Evolutionary conservation across 1,140 invertebrate species (phyloP).

Genomic region (Archivesica marissinica): DNA sequence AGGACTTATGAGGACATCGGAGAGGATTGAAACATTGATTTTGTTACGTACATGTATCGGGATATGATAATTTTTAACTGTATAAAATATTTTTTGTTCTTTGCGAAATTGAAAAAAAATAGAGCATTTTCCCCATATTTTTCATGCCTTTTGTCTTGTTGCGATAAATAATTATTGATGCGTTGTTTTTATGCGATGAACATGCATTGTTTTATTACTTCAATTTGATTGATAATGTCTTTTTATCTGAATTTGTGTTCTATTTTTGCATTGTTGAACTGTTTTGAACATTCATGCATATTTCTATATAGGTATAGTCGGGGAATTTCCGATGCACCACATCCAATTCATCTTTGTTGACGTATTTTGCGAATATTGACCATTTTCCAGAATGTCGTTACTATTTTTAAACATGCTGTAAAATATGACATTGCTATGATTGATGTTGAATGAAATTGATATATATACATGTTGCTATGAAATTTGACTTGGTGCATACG

Average conservation of each 20-base stretch:
- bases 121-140: background rate
- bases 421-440: background rate
- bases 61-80: background rate
- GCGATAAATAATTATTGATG: background rate
- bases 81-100: slow-evolving; percentile 19
- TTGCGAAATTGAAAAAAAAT: background rate
- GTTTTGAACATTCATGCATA: slow-evolving; percentile 9
- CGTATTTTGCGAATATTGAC: background rate
- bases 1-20: background rate
- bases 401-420: slow-evolving; percentile 8
- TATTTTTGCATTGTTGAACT: slow-evolving; percentile 8
- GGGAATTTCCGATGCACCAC: background rate
- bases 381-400: background rate
- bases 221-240: background rate
- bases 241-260: background rate
- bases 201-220: slow-evolving; percentile 15
- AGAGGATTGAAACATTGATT: background rate
- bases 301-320: background rate
- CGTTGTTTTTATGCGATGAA: slow-evolving; percentile 18
- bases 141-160: background rate
- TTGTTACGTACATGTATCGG: background rate
- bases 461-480: background rate
- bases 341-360: background rate
- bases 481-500: slow-evolving; percentile 27
- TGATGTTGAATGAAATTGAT: background rate